These are phyloP conservation scores for Anthoscopus minutus DNA, from an alignment of 2,113 vertebrate species.

Conservation along the genomic window DNA sequence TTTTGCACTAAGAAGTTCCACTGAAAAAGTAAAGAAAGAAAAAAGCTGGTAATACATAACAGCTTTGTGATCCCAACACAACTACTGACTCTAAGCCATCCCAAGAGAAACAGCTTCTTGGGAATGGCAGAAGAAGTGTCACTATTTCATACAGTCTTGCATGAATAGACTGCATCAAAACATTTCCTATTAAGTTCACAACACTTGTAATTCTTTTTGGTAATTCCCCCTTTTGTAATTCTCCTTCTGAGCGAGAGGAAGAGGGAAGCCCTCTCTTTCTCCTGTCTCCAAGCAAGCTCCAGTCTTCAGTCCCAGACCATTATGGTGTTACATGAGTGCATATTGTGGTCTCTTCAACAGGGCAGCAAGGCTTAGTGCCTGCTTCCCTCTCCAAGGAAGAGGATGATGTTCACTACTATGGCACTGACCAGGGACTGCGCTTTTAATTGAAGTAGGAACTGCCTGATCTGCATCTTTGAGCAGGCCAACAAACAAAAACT, in stretches of 20 bases:
- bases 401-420: neutral
- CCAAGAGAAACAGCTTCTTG: neutral
- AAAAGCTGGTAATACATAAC: neutral
- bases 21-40: neutral
- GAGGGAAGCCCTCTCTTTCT: neutral
- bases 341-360: neutral
- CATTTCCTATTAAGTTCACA: neutral
- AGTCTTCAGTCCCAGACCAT: neutral
- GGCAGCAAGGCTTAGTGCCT: neutral
- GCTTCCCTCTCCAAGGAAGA: neutral
- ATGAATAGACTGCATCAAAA: neutral
- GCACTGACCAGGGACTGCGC: neutral
- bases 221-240: neutral
- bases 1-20: neutral
- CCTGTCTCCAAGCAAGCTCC: neutral
- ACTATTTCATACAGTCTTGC: neutral
- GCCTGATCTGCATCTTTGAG: neutral
- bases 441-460: neutral
- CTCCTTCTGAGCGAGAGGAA: neutral
- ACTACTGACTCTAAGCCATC: neutral
- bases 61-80: neutral
- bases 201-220: neutral
- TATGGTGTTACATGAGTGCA: fast-evolving
- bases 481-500: neutral
- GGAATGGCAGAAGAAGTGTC: neutral